Percentiles rank a stretch among this genome's conserved stretches.
These are phyloP conservation scores for Pelodytes ibericus DNA, from an alignment of 2,797 vertebrate species.

Conservation along the genomic window DNA sequence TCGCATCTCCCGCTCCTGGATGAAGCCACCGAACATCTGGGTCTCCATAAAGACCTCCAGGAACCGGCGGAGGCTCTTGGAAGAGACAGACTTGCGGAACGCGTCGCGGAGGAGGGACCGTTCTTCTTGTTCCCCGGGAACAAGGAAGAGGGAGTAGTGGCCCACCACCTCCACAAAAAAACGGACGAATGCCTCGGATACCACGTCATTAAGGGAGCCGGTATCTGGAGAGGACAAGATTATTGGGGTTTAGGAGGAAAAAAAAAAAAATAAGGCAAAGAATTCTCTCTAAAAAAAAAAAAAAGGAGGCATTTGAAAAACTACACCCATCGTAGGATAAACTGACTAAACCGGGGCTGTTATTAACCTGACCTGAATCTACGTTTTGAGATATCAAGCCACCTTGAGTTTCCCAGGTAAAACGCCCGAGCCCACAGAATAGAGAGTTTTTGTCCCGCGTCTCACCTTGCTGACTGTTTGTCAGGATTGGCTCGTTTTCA, in stretches of 20 bases:
- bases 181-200: slow-evolving; percentile 94
- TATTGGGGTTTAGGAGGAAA: too few relatives aligned
- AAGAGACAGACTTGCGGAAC: slow-evolving; percentile 93
- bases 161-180: slow-evolving; percentile 98
- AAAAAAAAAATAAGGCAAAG: too few relatives aligned
- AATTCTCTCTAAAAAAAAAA: too few relatives aligned
- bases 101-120: slow-evolving; percentile 85
- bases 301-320: too few relatives aligned
- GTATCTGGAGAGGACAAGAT: slow-evolving; percentile 67
- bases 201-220: slow-evolving; percentile 85
- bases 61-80: slow-evolving; percentile 91
- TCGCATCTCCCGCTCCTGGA: slow-evolving; percentile 91
- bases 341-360: too few relatives aligned
- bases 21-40: slow-evolving; percentile 92
- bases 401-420: too few relatives aligned
- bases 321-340: too few relatives aligned
- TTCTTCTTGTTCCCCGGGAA: slow-evolving; percentile 82
- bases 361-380: too few relatives aligned
- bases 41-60: slow-evolving; percentile 99
- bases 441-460: neutral
- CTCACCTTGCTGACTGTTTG: slow-evolving; percentile 74
- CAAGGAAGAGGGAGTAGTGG: slow-evolving; percentile 92
- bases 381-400: too few relatives aligned
- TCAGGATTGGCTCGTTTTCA: slow-evolving; percentile 79
- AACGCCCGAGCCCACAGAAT: too few relatives aligned